phyloP scores from a whole-genome alignment of 2,113 vertebrate genomes.

The Eubucco bourcierii region DNA sequence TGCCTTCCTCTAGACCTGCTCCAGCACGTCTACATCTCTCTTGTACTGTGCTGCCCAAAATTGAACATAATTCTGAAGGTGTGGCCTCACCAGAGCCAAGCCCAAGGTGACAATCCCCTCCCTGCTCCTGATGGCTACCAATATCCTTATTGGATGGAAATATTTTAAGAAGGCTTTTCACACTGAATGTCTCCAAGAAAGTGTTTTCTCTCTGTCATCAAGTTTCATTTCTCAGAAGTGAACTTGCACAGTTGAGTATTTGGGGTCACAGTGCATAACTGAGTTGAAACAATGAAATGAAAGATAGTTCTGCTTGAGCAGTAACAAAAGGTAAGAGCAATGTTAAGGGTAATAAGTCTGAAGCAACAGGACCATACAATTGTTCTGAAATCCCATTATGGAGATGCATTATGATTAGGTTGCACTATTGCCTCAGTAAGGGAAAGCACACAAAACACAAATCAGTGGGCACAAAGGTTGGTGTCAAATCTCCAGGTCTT shows the following conservation, averaged over 20 bases:
- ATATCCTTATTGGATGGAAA: background rate
- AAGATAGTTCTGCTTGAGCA: background rate
- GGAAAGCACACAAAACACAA: slow-evolving; percentile 20
- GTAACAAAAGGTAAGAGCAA: slow-evolving; percentile 11
- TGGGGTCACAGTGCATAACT: background rate
- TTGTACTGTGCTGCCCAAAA: no score
- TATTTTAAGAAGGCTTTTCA: background rate
- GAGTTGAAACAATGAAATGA: background rate
- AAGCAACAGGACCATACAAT: slow-evolving; percentile 16
- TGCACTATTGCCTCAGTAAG: slow-evolving; percentile 4
- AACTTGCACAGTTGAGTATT: background rate
- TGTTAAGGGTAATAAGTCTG: slow-evolving; percentile 11
- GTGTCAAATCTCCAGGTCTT: slow-evolving; percentile 4
- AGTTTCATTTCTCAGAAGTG: background rate
- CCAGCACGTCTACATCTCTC: no score
- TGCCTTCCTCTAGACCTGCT: no score
- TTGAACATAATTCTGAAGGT: no score
- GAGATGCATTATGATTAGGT: slow-evolving; percentile 53
- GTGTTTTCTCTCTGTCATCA: background rate
- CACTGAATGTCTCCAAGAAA: background rate
- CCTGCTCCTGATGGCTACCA: no score
- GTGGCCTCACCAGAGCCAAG: no score
- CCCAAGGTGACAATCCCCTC: no score
- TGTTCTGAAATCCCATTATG: slow-evolving; percentile 31
- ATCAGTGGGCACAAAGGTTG: slow-evolving; percentile 15